Base-by-base conservation (phyloP, 2,888 invertebrate species). In the Euclidia mi region DNA sequence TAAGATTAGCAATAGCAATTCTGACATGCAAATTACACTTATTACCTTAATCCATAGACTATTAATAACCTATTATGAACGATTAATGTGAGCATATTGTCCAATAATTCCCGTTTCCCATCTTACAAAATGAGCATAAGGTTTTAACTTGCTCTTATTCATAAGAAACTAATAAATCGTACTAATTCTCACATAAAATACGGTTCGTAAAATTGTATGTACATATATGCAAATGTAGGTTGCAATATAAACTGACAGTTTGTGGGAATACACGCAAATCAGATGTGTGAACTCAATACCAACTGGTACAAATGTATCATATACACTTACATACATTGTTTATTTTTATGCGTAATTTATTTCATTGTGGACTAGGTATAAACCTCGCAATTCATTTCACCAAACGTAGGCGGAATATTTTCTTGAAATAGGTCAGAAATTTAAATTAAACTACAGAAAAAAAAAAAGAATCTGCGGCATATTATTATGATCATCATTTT, bases 151-250 rank as follows among this genome's bases (percentile, higher is more conserved):
- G 15, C 15, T 38, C 18, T 34, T 6, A 38, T 38, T 17, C 38
- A 18, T 18, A 18, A 38, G 7, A 15, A 18, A n/a, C n/a, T 17
- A 38, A 18, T 38, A 18, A 38, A 38, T 38, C 14, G 12, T 20
- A 32, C 20, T 40, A 41, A 56, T 61, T 56, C 61, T 56, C 61
- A 56, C 61, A 56, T 42, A 38, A 59, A 53, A 56, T 53, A 32
- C 49, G 37, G 28, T 10, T n/a, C 46, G 43, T 60, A 49, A 53
- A 60, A 64, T 37, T 46, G 15, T 40, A 44, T 37, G 42, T 45
- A 15, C 32, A 44, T 37, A 40, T 48, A 73, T 73, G 70, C 65
- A 69, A 71, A 71, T 71, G 56, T 25, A 60, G 15, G 50, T 70
- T 73, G 62, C 65, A 62, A 28, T 42, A 69, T 47, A 46, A 42